These are phyloP conservation scores for Thamnophis elegans DNA, from an alignment of 2,797 vertebrate genomes.

Conservation along the genomic window DNA sequence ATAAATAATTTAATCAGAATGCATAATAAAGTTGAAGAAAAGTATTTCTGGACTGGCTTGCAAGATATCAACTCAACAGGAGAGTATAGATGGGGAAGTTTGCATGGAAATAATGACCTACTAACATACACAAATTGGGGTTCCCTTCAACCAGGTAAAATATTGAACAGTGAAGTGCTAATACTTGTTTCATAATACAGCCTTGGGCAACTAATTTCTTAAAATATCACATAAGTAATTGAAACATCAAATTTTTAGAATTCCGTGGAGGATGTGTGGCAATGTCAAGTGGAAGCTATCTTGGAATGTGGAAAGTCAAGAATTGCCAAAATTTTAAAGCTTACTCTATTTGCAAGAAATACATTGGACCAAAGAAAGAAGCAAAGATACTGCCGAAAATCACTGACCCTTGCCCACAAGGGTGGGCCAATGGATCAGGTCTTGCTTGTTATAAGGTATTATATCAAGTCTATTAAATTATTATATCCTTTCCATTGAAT, in stretches of 20 bases:
- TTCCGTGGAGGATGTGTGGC: constrained; percentile 81
- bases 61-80: constrained; percentile 78
- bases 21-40: constrained; percentile 67
- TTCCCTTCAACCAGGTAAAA: constrained; percentile 79
- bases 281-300: constrained; percentile 76
- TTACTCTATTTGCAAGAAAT: constrained; percentile 85
- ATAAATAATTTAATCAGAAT: constrained; percentile 85
- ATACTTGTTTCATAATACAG: not conserved
- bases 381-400: constrained; percentile 71
- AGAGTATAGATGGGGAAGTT: constrained; percentile 84
- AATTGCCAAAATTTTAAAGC: constrained; percentile 86
- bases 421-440: constrained; percentile 77
- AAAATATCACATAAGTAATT: not conserved
- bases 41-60: constrained; percentile 89
- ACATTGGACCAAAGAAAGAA: constrained; percentile 63
- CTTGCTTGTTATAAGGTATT: constrained; percentile 91
- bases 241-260: constrained; percentile 66
- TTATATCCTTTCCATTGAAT: constrained; percentile 14
- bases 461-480: not conserved
- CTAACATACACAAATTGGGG: constrained; percentile 89
- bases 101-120: constrained; percentile 53
- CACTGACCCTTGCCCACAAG: constrained; percentile 77
- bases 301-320: constrained; percentile 88
- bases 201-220: not conserved
- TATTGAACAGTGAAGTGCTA: not conserved